Evolutionary conservation across 2,113 vertebrate species (phyloP), one percentile per base, ranked within the genome.

Genomic region (Glareola pratincola): DNA sequence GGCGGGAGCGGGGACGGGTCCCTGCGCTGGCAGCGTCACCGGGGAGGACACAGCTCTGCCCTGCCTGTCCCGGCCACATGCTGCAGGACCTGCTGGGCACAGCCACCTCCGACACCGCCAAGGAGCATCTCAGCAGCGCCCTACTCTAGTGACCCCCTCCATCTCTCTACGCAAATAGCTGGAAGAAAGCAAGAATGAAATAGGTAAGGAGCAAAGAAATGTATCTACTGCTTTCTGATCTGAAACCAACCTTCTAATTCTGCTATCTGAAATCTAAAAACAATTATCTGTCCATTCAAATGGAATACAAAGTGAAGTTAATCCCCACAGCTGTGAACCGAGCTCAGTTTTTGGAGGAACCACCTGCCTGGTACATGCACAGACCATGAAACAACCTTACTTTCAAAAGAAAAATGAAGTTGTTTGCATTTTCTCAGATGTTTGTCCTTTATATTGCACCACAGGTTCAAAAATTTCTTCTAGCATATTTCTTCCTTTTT

Each of bases 81-180:
- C 20, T 8, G 8, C 1, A 2, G 34, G 34, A 67, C 29, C 27
- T 1, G 0, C 50, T 1, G 6, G 5, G 67, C 26, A 1, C 45
- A 5, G 30, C 32, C 4, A 15, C 10, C 43, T 26, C 8, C 2
- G 15, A 3, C 10, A 69, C 6, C 2, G 0, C 39, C 39, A 23
- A 57, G 34, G 34, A 75, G 34, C 15, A 1, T 20, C 63, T 16
- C 32, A 5, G 54, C 34, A 57, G 26, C 0, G 15, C 10, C 32
- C 75, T 48, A 1, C 20, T 43, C 32, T 6, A 37, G 7, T 2
- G 27, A 57, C 4, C 16, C 41, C 62, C 51, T 7, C 5, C 3
- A 43, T 4, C 63, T 19, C 81, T 32, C 81, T 22, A 59, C 12
- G 45, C 47, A 43, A 62, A 53, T 6, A 45, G 12, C 73, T 34